Evolutionary conservation across 2,888 invertebrate species (phyloP).

Genomic region (Hyalella azteca): DNA sequence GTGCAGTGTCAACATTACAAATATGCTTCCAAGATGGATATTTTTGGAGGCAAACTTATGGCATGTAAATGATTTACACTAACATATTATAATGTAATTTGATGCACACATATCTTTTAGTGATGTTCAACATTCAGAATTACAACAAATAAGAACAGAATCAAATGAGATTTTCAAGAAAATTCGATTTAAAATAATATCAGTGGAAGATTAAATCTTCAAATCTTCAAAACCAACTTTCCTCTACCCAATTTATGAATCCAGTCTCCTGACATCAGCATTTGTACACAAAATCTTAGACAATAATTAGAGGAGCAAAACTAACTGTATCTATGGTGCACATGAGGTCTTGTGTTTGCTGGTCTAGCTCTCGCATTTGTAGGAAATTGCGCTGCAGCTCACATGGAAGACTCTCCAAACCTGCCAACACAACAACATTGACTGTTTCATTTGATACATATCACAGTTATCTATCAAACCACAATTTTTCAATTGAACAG

Average conservation of each 20-base stretch:
- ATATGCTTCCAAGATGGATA: too few species aligned
- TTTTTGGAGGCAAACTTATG: too few species aligned
- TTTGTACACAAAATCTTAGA: too few species aligned
- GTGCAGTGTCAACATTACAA: too few species aligned
- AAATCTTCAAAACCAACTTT: background rate
- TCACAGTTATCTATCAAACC: background rate
- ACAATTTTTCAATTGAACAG: background rate
- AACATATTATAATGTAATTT: too few species aligned
- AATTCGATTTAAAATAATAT: background rate
- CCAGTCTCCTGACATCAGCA: background rate
- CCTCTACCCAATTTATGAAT: background rate
- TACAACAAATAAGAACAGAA: background rate
- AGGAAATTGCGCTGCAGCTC: constrained; percentile 95
- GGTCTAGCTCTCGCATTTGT: constrained; percentile 92
- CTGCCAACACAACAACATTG: constrained; percentile 35
- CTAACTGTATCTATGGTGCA: constrained; percentile 53
- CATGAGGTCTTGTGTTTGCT: constrained; percentile 77
- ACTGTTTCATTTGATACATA: background rate
- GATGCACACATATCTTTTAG: too few species aligned
- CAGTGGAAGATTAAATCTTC: background rate
- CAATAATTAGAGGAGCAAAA: background rate
- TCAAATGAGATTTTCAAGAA: background rate
- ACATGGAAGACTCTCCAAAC: constrained; percentile 91
- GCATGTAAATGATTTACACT: too few species aligned
- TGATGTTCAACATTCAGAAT: background rate